phyloP scores from a whole-genome alignment of 2,113 vertebrate genomes.

The Cacatua alba region DNA sequence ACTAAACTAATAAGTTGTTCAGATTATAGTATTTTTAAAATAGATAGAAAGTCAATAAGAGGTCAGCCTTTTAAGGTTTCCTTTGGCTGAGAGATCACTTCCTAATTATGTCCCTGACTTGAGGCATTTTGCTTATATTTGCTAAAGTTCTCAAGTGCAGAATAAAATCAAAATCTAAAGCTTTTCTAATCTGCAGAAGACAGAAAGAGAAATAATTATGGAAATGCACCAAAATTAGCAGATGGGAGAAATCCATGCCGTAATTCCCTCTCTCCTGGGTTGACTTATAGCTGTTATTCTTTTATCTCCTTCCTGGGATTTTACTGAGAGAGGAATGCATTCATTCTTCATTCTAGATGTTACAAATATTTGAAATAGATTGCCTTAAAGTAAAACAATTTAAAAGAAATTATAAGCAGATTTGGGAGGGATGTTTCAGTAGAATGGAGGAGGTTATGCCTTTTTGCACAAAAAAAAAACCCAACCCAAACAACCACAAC shows the following conservation, averaged over 20 bases:
- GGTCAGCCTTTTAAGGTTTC: not conserved
- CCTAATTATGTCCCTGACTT: not conserved
- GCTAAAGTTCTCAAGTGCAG: not conserved
- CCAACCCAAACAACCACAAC: not conserved
- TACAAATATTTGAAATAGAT: not conserved
- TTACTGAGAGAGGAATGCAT: not conserved
- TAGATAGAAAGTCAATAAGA: not conserved
- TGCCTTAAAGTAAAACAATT: not conserved
- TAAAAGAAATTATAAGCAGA: not conserved
- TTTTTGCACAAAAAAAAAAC: not conserved
- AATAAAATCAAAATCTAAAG: not conserved
- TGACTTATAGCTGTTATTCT: not conserved
- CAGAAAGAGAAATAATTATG: not conserved
- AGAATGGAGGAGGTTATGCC: not conserved
- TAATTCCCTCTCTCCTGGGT: not conserved
- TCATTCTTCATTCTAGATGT: not conserved
- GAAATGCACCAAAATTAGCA: not conserved
- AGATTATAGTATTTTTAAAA: not conserved
- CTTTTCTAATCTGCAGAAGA: not conserved
- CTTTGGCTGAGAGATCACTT: not conserved
- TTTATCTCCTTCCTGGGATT: not conserved
- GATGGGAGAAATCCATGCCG: not conserved
- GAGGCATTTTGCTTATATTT: not conserved
- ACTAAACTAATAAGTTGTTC: not conserved
- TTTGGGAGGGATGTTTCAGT: not conserved